Base-by-base conservation (phyloP, 2,888 invertebrate species). In the Petrophora chlorosata region DNA sequence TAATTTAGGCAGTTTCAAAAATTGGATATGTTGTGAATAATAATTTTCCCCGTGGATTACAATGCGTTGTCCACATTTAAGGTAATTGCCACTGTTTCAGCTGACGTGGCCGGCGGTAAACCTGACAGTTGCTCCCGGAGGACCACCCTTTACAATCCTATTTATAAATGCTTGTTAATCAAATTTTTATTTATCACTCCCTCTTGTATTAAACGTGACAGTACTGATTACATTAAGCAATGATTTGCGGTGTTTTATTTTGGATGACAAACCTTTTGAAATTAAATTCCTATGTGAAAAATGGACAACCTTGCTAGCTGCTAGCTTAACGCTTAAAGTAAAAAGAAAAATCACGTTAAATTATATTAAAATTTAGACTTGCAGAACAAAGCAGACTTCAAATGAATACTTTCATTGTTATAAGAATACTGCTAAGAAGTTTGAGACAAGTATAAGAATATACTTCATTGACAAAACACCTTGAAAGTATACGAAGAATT, bases 1-100 rank as follows among this genome's bases (percentile, higher is more conserved):
- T 74, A 85, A 86, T 85, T 83, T 84, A 79, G 80, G 75, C 59
- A 61, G 62, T 66, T 65, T 75, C 78, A 85, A 85, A 89, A 86
- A 87, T 82, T 83, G 81, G 79, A 78, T 81, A 82, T 82, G 83
- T 82, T 78, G 76, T 81, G 82, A 88, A 89, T 89, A 85, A 84
- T 86, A 83, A 85, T 85, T 82, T 79, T 85, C 90, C 88, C 86
- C 56, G 65, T 63, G 83, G 87, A 84, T 61, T 76, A 73, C 71
- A 79, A 77, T 81, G 82, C 78, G 85, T 85, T 89, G 88, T 86
- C 87, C 86, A 89, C 85, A 85, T 90, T 90, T 85, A 87, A 86
- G 86, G 84, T 90, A 89, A 90, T 90, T 89, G 85, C 82, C 75
- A 75, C 85, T 82, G 85, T 89, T 88, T 80, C 79, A 70, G 85